Percentiles rank a stretch among this genome's conserved stretches.
These are phyloP conservation scores for Dendrocopos noguchii DNA, from an alignment of 2,113 vertebrate genomes.

Conservation along the genomic window DNA sequence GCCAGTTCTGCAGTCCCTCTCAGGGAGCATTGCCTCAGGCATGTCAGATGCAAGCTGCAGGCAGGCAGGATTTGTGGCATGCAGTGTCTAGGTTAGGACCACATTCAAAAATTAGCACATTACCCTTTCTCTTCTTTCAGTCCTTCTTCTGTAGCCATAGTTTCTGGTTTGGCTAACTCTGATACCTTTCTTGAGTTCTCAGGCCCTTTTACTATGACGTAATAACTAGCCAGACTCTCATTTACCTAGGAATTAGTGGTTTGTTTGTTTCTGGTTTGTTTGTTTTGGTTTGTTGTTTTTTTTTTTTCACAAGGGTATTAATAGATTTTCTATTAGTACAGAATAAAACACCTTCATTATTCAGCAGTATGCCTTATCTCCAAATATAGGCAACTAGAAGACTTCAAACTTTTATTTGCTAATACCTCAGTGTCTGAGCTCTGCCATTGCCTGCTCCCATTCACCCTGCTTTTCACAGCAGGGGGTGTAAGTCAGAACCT, in stretches of 20 bases:
- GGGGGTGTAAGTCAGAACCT: not conserved
- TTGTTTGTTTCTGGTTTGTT: no score
- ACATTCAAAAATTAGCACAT: not conserved
- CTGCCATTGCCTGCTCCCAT: accelerated
- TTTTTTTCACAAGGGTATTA: not conserved
- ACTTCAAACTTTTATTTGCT: not conserved
- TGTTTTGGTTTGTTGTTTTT: no score
- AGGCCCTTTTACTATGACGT: not conserved
- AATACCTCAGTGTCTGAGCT: not conserved
- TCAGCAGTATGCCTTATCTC: not conserved
- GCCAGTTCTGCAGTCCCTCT: not conserved
- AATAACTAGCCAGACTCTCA: not conserved
- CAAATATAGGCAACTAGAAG: not conserved
- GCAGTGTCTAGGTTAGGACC: not conserved
- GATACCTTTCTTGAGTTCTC: not conserved
- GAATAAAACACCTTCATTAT: not conserved
- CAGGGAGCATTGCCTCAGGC: not conserved
- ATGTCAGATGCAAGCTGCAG: not conserved
- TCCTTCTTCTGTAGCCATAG: not conserved
- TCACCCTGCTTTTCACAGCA: not conserved
- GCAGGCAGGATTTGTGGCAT: not conserved
- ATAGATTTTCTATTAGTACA: not conserved
- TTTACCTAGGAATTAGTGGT: not conserved
- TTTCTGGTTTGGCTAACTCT: not conserved
- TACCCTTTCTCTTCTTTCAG: not conserved